Conservation (phyloP, 2,888 invertebrate genomes). For the Macrosiphum euphorbiae region DNA sequence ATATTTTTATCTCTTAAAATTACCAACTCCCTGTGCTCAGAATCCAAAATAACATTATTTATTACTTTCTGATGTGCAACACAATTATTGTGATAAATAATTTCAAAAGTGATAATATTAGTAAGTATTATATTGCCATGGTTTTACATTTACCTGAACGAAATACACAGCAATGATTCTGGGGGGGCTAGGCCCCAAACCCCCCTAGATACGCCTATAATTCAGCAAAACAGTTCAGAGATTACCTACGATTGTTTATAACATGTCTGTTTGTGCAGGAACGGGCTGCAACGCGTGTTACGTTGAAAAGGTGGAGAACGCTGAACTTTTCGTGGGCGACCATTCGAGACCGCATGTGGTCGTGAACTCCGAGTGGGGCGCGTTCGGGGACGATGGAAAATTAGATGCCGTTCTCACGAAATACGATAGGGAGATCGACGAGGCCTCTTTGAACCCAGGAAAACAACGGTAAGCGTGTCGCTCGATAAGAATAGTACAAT, state of each 20-base stretch:
- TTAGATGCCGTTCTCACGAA: slow-evolving; percentile 74
- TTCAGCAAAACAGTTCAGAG: not conserved
- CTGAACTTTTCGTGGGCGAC: slow-evolving; percentile 72
- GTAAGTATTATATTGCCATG: too few relatives aligned
- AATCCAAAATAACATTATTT: too few relatives aligned
- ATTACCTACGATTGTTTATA: not conserved
- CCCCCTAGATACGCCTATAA: too few relatives aligned
- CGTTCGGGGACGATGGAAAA: slow-evolving; percentile 76
- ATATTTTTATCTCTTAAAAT: too few relatives aligned
- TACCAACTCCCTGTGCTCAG: too few relatives aligned
- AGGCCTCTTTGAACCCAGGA: slow-evolving; percentile 76
- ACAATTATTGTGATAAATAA: too few relatives aligned
- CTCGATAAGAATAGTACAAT: not conserved
- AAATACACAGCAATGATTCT: too few relatives aligned
- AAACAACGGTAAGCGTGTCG: slow-evolving; percentile 79
- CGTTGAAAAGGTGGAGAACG: slow-evolving; percentile 74
- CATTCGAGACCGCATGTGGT: slow-evolving; percentile 71
- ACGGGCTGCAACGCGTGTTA: slow-evolving; percentile 78
- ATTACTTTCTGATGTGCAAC: too few relatives aligned
- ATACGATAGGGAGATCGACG: slow-evolving; percentile 73
- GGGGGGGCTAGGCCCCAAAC: too few relatives aligned
- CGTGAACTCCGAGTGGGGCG: slow-evolving; percentile 79
- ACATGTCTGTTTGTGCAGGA: slow-evolving; percentile 71
- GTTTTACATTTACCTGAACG: too few relatives aligned
- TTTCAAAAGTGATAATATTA: too few relatives aligned